A percentile compares a stretch with the other conserved stretches of the same genome.
Conservation (phyloP, 2,797 vertebrate genomes). For the Oreochromis mossambicus region DNA sequence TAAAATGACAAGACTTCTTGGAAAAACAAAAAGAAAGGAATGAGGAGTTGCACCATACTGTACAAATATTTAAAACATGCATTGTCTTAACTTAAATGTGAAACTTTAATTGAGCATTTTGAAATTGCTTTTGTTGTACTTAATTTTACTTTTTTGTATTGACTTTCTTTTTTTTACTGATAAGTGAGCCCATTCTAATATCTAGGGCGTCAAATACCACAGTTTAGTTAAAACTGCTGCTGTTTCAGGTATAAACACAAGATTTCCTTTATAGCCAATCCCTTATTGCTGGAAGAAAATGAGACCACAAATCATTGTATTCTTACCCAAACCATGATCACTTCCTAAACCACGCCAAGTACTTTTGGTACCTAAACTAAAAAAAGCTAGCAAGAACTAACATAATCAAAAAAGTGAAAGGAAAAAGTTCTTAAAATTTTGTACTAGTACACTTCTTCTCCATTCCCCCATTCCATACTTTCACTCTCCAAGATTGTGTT, state of each 20-base stretch:
- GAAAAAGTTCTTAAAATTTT: fast-evolving
- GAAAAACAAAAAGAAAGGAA: background rate
- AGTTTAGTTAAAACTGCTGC: background rate
- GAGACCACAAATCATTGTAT: background rate
- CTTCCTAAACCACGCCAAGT: background rate
- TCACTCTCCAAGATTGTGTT: background rate
- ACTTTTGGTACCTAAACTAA: background rate
- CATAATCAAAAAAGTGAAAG: background rate
- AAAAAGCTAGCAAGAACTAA: background rate
- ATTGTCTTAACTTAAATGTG: background rate
- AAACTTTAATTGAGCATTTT: background rate
- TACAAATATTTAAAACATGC: background rate
- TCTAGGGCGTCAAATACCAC: background rate
- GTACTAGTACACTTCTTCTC: background rate
- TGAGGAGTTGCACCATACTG: background rate
- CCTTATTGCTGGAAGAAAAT: background rate
- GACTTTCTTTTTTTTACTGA: background rate
- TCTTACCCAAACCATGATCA: background rate
- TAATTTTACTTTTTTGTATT: background rate
- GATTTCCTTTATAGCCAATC: background rate
- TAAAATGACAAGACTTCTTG: background rate
- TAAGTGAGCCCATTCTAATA: background rate
- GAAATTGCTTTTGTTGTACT: background rate
- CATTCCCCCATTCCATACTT: background rate
- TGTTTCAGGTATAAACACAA: background rate